Percentiles rank a stretch among this genome's conserved stretches.
These are phyloP conservation scores for Galerucella calmariensis DNA, from an alignment of 2,888 invertebrate genomes.

Conservation along the genomic window DNA sequence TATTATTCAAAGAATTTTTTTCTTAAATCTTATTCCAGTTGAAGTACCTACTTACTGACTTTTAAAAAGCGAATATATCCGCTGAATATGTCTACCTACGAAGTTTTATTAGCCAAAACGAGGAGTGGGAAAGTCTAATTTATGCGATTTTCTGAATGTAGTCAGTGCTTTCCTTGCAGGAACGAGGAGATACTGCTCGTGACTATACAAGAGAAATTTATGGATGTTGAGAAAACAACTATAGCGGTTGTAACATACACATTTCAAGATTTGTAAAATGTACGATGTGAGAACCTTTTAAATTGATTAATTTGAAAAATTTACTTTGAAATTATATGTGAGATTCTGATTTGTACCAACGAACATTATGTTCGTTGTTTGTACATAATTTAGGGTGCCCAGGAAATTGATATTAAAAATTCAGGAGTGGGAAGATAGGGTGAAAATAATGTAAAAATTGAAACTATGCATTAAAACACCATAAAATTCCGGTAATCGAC, in stretches of 20 bases:
- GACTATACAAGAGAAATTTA: constrained; percentile 38
- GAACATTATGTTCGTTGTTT: too few species aligned
- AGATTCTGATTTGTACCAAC: too few species aligned
- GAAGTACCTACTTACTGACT: too few species aligned
- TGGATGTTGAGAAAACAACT: constrained; percentile 25
- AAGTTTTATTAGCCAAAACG: constrained; percentile 40
- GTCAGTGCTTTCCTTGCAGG: constrained; percentile 39
- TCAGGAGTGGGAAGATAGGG: too few species aligned
- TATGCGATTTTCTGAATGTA: constrained; percentile 43
- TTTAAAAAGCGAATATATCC: neutral
- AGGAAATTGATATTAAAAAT: too few species aligned
- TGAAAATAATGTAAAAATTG: too few species aligned
- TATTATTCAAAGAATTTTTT: too few species aligned
- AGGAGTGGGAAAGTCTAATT: constrained; percentile 43
- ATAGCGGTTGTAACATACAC: neutral
- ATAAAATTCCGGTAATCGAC: too few species aligned
- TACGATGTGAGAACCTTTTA: neutral
- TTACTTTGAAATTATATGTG: too few species aligned
- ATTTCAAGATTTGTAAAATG: neutral
- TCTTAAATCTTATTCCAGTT: too few species aligned
- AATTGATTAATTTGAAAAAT: neutral
- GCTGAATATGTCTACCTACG: neutral
- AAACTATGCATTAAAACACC: too few species aligned
- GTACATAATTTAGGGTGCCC: too few species aligned
- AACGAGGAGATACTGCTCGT: constrained; percentile 32